Conservation (phyloP, 2,888 invertebrate genomes). For the Coleophora deauratella region DNA sequence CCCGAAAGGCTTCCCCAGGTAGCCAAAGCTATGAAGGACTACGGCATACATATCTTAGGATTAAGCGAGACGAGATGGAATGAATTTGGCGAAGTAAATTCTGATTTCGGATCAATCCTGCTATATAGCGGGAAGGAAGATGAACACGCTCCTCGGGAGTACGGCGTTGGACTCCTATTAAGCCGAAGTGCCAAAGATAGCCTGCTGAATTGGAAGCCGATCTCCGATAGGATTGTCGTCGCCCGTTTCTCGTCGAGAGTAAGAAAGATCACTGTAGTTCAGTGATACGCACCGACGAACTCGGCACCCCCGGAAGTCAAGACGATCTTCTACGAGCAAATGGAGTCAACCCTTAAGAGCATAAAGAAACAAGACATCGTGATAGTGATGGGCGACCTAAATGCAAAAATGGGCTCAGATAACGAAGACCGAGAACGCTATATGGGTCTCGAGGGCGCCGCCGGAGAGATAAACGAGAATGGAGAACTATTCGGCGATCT, state of each 20-base stretch:
- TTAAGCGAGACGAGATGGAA: too few relatives aligned
- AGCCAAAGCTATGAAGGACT: too few relatives aligned
- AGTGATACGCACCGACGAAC: slow-evolving; percentile 13
- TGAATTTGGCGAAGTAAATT: too few relatives aligned
- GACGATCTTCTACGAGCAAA: slow-evolving; percentile 5
- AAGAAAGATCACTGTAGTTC: slow-evolving; percentile 8
- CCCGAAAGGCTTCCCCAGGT: too few relatives aligned
- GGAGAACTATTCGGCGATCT: slow-evolving; percentile 6
- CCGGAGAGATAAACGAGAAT: slow-evolving; percentile 4
- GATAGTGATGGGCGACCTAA: slow-evolving; percentile 7
- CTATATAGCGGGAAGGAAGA: too few relatives aligned
- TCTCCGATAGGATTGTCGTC: neutral
- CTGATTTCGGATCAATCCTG: too few relatives aligned
- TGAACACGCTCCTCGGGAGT: too few relatives aligned
- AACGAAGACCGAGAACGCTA: neutral
- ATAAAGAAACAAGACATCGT: slow-evolving; percentile 9
- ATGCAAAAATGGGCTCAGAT: neutral
- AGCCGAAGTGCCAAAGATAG: neutral
- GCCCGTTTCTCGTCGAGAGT: slow-evolving; percentile 9
- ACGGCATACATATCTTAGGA: too few relatives aligned
- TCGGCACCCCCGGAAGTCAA: slow-evolving; percentile 4
- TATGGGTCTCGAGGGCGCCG: neutral
- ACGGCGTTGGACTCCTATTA: neutral
- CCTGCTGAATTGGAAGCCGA: neutral
- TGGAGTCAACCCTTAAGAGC: slow-evolving; percentile 2